Base-by-base conservation (phyloP, 2,113 vertebrate species). In the Mus spicilegus region DNA sequence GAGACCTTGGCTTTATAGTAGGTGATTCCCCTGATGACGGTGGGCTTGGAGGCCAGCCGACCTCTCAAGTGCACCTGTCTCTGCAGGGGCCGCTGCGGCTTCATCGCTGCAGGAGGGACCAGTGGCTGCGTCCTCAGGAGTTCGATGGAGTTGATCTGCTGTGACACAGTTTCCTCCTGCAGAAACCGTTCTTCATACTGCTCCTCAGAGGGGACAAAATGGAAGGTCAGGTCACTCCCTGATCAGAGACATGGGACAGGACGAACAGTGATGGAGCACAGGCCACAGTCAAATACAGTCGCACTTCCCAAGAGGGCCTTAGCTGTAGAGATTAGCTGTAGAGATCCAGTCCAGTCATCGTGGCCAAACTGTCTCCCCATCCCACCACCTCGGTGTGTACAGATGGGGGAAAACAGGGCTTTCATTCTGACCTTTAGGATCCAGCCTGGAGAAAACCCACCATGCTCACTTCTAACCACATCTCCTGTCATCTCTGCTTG, bases 1-100 rank as follows among this genome's bases (percentile, higher is more conserved):
- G 98, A 97, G 58, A 98, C 98, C 96, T 99, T 99, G 14, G 99
- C 99, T 97, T 99, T 99, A 97, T 99, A 99, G 97, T 99, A 99
- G 91, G 99, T 99, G 97, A 99, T 98, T 39, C 99, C 99, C 96
- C 99, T 98, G 96, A 99, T 98, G 72, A 99, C 98, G 56, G 99
- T 99, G 90, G 99, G 99, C 89, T 98, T 98, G 81, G 98, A 98
- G 63, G 98, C 98, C 0, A 98, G 95, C 82, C 98, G 98, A 46
- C 98, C 97, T 94, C 98, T 98, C 72, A 98, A 36, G 0, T 42
- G 94, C 76, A 98, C 96, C 93, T 98, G 98, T 81, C 98, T 98
- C 88, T 97, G 98, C 89, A 98, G 72, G 13, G 98, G 97, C 91
- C 98, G 97, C 96, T 97, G 95, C 0, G 98, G 97, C 73, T 96